Evolutionary conservation across 2,888 invertebrate species (phyloP), one percentile per base, ranked within the genome.

Genomic region (Limnephilus marmoratus): DNA sequence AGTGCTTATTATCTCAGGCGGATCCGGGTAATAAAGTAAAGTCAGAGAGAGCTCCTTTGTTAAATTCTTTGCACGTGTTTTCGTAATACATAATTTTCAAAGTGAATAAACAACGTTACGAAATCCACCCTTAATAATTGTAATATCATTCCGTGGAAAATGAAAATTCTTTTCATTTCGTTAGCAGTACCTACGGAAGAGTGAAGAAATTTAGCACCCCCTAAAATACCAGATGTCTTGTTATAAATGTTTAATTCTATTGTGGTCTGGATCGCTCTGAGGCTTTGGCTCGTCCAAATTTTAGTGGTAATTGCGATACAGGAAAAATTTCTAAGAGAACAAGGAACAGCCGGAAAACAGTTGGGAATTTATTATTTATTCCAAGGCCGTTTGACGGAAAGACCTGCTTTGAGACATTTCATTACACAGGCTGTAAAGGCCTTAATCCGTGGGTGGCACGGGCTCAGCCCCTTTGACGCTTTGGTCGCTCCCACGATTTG

Each of bases 231-330:
- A 18, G 37, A 83, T 68, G 68, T 18, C 24, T 68, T 7, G 37
- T 83, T 83, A 15, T 83, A 83, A 83, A 83, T 83, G n/a, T 83
- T 37, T 83, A 83, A 83, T 41, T 83, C 83, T 37, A 83, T 83
- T 37, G 24, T 37, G 83, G 37, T 83, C 24, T 37, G 37, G 24
- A 68, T 68, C 2, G 7, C 68, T 68, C n/a, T n/a, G 68, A 68
- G 68, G 24, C 68, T 24, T n/a, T 68, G 68, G n/a, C 68, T 9
- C 9, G 24, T 9, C 68, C 9, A 68, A 24, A 68, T 68, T 68
- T 68, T 24, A 24, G 68, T 68, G 68, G 24, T 68, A 24, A 68
- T 68, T 68, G 24, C 2, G 24, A n/a, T 68, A n/a, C 68, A 1
- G n/a, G 68, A 68, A 68, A 24, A 68, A 9, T n/a, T 53, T 68